Base-by-base conservation (phyloP, 2,888 invertebrate genomes). In the Sphaeridia pumilis region DNA sequence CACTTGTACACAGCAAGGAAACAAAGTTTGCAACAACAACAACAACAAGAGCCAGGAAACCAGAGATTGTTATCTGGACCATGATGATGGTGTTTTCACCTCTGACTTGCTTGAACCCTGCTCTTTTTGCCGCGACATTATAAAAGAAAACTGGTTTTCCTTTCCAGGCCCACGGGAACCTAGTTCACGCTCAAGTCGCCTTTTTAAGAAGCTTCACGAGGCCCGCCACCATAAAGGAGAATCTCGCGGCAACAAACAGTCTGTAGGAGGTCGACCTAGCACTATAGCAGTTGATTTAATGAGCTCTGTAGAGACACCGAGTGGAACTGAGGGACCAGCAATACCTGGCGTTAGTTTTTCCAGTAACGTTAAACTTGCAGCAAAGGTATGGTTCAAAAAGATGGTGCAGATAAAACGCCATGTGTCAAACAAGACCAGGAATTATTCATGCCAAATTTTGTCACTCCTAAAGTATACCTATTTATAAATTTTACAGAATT, bases 151-250 rank as follows among this genome's bases (percentile, higher is more conserved):
- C n/a, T n/a, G n/a, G n/a, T n/a, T n/a, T n/a, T n/a, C n/a, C n/a
- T n/a, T n/a, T n/a, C n/a, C 26, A 58, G 65, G 63, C 25, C 43
- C 56, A 20, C 51, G 63, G 28, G 63, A 65, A 44, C 52, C 59
- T 12, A 55, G 57, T 21, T 65, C 65, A 20, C 50, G 65, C 26
- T 63, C 63, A 25, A 65, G 65, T 51, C 60, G 65, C 7, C 61
- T 65, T 24, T 65, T 65, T 56, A 65, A 63, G 47, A 65, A 65
- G 49, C 58, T 65, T 3, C 65, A 65, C 43, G 65, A 65, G 48
- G 65, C 65, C 17, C 58, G 65, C 17, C 60, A 65, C 54, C 61
- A 65, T 28, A 57, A 57, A 26, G 57, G 53, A 14, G 57, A 57
- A 21, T 36, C 43, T 31, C 45, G 51, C 10, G 57, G 59, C n/a